Percentiles rank a stretch among this genome's conserved stretches.
Evolutionary conservation across 2,888 invertebrate species (phyloP).

Genomic region (Laothoe populi): DNA sequence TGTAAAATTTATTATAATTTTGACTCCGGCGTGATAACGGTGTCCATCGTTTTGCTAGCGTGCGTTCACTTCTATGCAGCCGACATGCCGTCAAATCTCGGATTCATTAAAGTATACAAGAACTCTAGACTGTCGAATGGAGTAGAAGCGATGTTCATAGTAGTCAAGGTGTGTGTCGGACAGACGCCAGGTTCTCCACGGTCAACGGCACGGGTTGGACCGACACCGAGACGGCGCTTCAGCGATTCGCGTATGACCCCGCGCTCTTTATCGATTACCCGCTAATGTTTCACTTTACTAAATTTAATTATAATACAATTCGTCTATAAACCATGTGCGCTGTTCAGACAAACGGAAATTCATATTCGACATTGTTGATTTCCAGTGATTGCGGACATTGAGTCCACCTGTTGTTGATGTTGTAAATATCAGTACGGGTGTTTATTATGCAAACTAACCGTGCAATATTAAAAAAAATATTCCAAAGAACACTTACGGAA

Average conservation of each 20-base stretch:
- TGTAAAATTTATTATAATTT: conserved; percentile 7
- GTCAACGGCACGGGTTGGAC: conserved; percentile 69
- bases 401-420: conserved; percentile 26
- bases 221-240: conserved; percentile 64
- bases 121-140: conserved; percentile 34
- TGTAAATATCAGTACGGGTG: neutral
- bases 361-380: neutral
- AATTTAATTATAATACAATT: conserved; percentile 60
- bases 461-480: neutral
- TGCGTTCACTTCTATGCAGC: neutral
- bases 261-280: conserved; percentile 48
- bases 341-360: neutral
- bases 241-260: conserved; percentile 64
- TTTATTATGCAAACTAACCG: conserved; percentile 9
- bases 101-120: conserved; percentile 7
- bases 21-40: too few relatives aligned
- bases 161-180: conserved; percentile 65
- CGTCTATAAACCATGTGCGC: conserved; percentile 26
- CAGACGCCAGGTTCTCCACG: conserved; percentile 66
- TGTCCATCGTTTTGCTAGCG: neutral
- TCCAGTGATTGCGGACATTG: neutral
- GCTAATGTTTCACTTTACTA: conserved; percentile 63
- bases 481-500: neutral
- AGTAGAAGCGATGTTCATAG: conserved; percentile 47
- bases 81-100: neutral